phyloP scores from a whole-genome alignment of 2,113 vertebrate genomes.

The Cottus gobio region DNA sequence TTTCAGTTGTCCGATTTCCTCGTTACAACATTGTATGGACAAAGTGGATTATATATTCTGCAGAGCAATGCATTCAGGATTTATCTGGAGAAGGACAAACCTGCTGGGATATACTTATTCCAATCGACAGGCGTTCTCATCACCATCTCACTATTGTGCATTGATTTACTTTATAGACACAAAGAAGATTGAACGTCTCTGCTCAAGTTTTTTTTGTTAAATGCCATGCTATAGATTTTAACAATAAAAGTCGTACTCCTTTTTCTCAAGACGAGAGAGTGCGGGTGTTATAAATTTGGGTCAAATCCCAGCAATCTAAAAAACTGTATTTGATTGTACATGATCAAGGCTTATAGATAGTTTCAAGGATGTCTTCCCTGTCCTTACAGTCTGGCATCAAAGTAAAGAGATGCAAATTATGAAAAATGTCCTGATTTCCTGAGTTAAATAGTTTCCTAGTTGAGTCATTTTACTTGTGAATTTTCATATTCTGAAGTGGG shows the following conservation, averaged over 20 bases:
- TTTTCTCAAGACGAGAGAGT: background rate
- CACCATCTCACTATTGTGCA: constrained; percentile 40
- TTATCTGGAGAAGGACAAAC: constrained; percentile 29
- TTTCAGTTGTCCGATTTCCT: constrained; percentile 35
- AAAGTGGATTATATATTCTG: constrained; percentile 35
- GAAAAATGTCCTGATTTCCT: background rate
- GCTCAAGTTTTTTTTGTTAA: constrained; percentile 46
- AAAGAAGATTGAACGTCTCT: constrained; percentile 36
- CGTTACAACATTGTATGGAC: constrained; percentile 16
- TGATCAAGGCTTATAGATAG: background rate
- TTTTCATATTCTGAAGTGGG: background rate
- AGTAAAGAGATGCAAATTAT: background rate
- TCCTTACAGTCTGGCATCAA: background rate
- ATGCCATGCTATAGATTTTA: constrained; percentile 43
- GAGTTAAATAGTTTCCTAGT: background rate
- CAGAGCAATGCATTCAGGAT: constrained; percentile 12
- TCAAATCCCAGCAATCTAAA: constrained; percentile 14
- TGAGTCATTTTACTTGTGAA: background rate
- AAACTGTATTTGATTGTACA: background rate
- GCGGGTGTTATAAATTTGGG: background rate
- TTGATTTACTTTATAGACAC: constrained; percentile 52
- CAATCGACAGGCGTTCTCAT: constrained; percentile 16
- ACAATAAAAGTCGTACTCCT: constrained; percentile 26
- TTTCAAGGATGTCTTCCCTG: background rate
- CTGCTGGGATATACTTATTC: constrained; percentile 58